Conservation (phyloP, 1,140 invertebrate species). For the Drosophila nigromelanica region DNA sequence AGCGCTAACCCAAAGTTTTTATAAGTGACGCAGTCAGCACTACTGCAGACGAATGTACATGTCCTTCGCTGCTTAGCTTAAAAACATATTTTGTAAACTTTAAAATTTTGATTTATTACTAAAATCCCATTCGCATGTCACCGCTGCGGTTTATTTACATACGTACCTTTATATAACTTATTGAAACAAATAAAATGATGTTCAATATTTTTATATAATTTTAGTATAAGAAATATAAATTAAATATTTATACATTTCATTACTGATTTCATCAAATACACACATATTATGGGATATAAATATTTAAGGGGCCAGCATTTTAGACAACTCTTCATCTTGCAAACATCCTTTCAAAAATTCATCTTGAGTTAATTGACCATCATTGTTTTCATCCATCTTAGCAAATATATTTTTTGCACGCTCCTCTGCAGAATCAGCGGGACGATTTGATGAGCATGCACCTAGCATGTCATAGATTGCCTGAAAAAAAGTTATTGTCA, state of each 20-base stretch:
- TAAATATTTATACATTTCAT: constrained; percentile 83
- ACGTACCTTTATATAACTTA: not conserved
- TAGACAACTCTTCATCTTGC: constrained; percentile 98
- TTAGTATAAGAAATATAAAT: constrained; percentile 83
- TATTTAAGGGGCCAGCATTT: constrained; percentile 96
- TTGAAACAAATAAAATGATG: constrained; percentile 45
- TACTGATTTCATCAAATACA: constrained; percentile 83
- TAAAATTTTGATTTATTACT: too few species aligned
- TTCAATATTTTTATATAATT: constrained; percentile 77
- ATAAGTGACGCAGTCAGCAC: too few species aligned
- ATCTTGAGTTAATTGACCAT: constrained; percentile 98
- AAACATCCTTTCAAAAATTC: constrained; percentile 99
- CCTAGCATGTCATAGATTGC: constrained; percentile 99
- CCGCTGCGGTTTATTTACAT: too few species aligned
- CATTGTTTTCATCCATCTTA: constrained; percentile 99
- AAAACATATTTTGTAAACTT: too few species aligned
- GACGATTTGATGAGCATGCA: constrained; percentile 95
- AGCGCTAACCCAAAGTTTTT: too few species aligned
- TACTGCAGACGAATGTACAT: too few species aligned
- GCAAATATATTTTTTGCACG: constrained; percentile 99
- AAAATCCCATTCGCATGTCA: too few species aligned
- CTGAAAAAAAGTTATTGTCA: constrained; percentile 85
- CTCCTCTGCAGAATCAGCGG: constrained; percentile 96
- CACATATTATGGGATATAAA: constrained; percentile 77
- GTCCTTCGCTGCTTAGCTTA: too few species aligned